phyloP scores from a whole-genome alignment of 2,888 invertebrate species.

The Pasiphila rectangulata region DNA sequence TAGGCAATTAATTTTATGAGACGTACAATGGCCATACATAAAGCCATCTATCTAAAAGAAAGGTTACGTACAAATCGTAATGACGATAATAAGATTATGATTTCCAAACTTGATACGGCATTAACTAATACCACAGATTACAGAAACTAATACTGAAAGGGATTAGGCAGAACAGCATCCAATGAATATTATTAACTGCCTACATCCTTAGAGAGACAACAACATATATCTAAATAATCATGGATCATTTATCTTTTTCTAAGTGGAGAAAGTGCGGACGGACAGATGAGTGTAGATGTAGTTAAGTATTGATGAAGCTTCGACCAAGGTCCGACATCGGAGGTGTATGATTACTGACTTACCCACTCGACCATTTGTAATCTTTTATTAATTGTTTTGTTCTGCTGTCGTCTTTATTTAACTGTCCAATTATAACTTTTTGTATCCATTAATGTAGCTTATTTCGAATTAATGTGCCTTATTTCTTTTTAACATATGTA shows the following conservation, averaged over 20 bases:
- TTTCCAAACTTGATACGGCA: neutral
- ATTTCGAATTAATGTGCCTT: no score
- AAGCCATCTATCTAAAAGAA: no score
- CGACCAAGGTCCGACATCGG: slow-evolving; percentile 29
- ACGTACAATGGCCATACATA: no score
- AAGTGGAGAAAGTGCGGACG: slow-evolving; percentile 41
- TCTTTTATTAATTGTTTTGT: no score
- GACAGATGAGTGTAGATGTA: slow-evolving; percentile 19
- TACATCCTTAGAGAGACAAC: slow-evolving; percentile 16
- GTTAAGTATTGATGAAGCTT: slow-evolving; percentile 6
- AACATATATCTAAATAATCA: slow-evolving; percentile 26
- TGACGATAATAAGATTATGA: neutral
- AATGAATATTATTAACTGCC: slow-evolving; percentile 29
- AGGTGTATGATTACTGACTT: slow-evolving; percentile 20
- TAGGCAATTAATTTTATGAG: no score
- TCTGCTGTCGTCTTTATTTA: no score
- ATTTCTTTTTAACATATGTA: no score
- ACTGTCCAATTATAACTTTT: no score
- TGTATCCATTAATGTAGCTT: no score
- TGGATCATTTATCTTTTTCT: slow-evolving; percentile 27
- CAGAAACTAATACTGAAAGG: neutral
- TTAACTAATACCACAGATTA: no score
- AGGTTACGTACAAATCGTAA: neutral
- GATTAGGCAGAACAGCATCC: slow-evolving; percentile 7
- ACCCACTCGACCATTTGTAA: no score